Conservation (phyloP, 2,113 vertebrate genomes). For the Machaerirhynchus nigripectus region DNA sequence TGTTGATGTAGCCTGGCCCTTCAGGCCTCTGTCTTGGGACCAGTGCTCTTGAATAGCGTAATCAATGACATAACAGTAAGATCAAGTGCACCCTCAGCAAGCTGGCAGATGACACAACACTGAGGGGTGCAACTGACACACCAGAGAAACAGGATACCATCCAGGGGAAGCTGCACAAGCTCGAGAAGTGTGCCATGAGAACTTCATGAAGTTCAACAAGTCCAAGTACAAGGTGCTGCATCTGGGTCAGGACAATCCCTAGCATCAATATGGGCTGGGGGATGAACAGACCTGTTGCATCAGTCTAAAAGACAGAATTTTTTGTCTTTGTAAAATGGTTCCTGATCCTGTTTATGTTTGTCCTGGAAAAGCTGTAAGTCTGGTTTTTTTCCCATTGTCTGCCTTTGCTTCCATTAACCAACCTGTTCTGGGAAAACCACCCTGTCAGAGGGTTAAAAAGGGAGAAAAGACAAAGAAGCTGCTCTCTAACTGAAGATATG, state of each 20-base stretch:
- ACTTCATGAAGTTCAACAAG: neutral
- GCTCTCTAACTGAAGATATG: neutral
- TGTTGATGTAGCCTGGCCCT: neutral
- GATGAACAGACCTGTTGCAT: neutral
- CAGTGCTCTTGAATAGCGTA: neutral
- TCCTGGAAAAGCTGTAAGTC: neutral
- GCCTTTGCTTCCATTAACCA: neutral
- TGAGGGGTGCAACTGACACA: neutral
- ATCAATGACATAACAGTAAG: neutral
- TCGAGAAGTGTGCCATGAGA: neutral
- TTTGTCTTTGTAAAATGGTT: neutral
- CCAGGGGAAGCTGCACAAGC: too few relatives aligned
- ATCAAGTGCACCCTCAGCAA: neutral
- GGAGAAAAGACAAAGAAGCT: neutral
- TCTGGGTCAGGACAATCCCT: neutral
- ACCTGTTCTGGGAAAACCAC: neutral
- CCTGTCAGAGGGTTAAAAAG: neutral
- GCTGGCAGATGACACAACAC: neutral
- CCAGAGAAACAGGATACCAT: neutral
- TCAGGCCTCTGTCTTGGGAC: neutral
- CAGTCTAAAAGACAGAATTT: neutral
- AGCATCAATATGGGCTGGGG: neutral
- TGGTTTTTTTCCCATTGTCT: neutral
- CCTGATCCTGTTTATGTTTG: neutral
- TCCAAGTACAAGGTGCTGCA: neutral